Conservation (phyloP, 2,797 vertebrate genomes). For the Acipenser ruthenus region DNA sequence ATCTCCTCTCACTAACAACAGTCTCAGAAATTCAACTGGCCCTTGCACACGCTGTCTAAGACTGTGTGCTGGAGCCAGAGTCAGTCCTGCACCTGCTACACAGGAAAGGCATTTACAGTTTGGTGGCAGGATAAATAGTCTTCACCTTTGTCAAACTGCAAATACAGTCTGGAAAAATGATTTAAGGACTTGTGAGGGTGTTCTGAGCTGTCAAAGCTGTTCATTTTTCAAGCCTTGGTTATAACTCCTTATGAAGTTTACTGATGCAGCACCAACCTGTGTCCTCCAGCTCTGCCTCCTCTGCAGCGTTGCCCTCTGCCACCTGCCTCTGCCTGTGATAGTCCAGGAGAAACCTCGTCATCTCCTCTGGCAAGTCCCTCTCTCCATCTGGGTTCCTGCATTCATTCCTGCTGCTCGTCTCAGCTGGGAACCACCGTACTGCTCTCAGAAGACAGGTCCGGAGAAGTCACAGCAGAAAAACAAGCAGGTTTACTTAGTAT, state of each 20-base stretch:
- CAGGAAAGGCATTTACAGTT: too few species aligned
- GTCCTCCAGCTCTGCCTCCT: conserved; percentile 42
- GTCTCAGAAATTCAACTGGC: too few species aligned
- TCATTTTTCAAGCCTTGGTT: too few species aligned
- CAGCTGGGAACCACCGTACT: conserved; percentile 73
- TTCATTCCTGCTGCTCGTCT: not conserved
- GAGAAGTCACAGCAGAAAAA: not conserved
- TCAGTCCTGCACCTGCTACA: too few species aligned
- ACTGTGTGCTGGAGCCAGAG: too few species aligned
- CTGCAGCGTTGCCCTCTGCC: conserved; percentile 65
- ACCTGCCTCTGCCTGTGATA: conserved; percentile 70
- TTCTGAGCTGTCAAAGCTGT: too few species aligned
- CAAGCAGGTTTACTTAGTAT: not conserved
- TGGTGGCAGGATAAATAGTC: too few species aligned
- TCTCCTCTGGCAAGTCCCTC: conserved; percentile 22
- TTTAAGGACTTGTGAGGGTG: too few species aligned
- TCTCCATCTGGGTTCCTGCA: not conserved
- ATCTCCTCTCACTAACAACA: too few species aligned
- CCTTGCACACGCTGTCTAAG: too few species aligned
- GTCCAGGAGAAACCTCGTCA: conserved; percentile 68
- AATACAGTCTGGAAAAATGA: too few species aligned
- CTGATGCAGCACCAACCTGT: conserved; percentile 25
- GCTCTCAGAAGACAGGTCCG: conserved; percentile 13
- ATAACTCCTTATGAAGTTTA: too few species aligned
- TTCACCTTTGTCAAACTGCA: not conserved